Evolutionary conservation across 2,888 invertebrate genomes (phyloP).

Genomic region (Axea sp.): DNA sequence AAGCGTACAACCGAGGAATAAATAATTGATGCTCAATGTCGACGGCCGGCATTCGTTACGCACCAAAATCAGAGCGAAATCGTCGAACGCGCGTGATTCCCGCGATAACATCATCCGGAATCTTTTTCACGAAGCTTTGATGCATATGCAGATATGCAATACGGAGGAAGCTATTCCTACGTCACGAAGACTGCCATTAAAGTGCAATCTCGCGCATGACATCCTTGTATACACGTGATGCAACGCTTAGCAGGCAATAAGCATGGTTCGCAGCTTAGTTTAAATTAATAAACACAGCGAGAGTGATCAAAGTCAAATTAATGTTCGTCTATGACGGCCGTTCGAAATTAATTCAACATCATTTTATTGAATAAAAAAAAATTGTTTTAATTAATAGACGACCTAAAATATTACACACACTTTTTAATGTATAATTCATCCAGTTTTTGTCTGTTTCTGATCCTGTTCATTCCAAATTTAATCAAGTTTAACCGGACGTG

Average conservation of each 20-base stretch:
- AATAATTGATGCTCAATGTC: constrained; percentile 6
- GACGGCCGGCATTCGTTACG: constrained; percentile 28
- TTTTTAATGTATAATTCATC: too few species aligned
- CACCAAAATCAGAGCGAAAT: constrained; percentile 33
- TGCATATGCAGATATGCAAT: constrained; percentile 61
- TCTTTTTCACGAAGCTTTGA: constrained; percentile 58
- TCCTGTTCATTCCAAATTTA: too few species aligned
- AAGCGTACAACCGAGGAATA: too few species aligned
- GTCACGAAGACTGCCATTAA: constrained; percentile 50
- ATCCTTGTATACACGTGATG: constrained; percentile 48
- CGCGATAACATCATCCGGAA: constrained; percentile 64
- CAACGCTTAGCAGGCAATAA: constrained; percentile 9
- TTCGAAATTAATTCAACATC: too few species aligned
- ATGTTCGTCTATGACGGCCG: too few species aligned
- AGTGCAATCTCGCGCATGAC: constrained; percentile 54
- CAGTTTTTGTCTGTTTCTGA: too few species aligned
- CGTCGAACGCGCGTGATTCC: constrained; percentile 46
- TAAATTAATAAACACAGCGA: constrained; percentile 27
- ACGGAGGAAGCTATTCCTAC: constrained; percentile 35
- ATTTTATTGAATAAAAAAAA: too few species aligned
- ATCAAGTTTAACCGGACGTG: too few species aligned
- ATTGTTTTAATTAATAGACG: too few species aligned
- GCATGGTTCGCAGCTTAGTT: constrained; percentile 3
- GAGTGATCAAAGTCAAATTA: constrained; percentile 26
- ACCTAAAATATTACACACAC: too few species aligned